Conservation (phyloP, 2,113 vertebrate genomes). For the Caranx melampygus region DNA sequence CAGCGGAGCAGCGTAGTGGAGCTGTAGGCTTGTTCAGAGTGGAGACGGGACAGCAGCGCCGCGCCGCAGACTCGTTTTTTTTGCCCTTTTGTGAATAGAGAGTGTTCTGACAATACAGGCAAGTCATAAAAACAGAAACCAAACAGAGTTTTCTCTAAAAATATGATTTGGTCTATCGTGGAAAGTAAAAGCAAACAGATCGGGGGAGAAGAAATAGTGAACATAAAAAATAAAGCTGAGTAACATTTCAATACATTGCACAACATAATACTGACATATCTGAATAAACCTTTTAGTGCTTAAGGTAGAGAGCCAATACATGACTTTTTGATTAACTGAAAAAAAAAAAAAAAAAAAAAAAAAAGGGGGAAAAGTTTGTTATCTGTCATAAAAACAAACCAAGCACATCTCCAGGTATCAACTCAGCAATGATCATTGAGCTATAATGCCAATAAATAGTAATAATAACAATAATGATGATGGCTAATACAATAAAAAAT, state of each 20-base stretch:
- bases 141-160: neutral
- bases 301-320: conserved; percentile 51
- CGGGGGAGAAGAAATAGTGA: neutral
- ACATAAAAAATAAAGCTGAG: conserved; percentile 70
- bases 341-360: no score
- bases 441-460: conserved; percentile 80
- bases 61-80: neutral
- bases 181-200: conserved; percentile 32
- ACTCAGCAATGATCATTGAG: conserved; percentile 49
- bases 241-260: conserved; percentile 80
- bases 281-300: conserved; percentile 58
- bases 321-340: conserved; percentile 53
- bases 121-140: conserved; percentile 5
- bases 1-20: conserved; percentile 47
- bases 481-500: conserved; percentile 66
- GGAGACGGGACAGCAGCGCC: neutral
- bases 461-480: conserved; percentile 67
- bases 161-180: conserved; percentile 63
- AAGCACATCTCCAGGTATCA: conserved; percentile 28
- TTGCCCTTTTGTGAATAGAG: conserved; percentile 39
- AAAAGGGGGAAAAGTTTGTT: neutral
- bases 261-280: conserved; percentile 78
- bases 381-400: conserved; percentile 54
- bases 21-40: conserved; percentile 46
- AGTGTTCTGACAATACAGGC: conserved; percentile 5